Evolutionary conservation across 2,888 invertebrate genomes (phyloP).

Genomic region (Sesia bembeciformis): DNA sequence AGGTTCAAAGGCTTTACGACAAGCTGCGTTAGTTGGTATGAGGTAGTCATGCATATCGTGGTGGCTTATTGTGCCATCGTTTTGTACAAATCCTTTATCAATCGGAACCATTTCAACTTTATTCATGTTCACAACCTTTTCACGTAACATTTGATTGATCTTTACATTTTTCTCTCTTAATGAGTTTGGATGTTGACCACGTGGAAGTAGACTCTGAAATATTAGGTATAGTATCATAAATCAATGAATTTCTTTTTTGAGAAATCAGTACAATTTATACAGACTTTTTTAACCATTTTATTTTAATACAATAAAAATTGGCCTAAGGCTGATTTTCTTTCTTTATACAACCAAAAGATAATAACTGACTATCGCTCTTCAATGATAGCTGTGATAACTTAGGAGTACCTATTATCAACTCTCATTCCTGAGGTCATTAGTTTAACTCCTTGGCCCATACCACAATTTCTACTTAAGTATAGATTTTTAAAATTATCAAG

Average conservation of each 20-base stretch:
- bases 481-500: no score
- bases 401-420: no score
- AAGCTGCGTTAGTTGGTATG: conserved; percentile 89
- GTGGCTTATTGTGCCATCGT: conserved; percentile 87
- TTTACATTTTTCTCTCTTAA: conserved; percentile 83
- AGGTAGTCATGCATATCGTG: conserved; percentile 95
- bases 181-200: conserved; percentile 89
- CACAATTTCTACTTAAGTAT: no score
- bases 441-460: no score
- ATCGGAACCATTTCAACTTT: conserved; percentile 86
- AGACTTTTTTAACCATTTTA: no score
- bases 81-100: conserved; percentile 85
- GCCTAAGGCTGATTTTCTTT: no score
- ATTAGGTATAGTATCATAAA: not conserved
- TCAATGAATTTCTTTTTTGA: not conserved
- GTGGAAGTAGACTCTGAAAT: conserved; percentile 87
- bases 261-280: no score
- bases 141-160: conserved; percentile 83
- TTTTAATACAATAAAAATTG: no score
- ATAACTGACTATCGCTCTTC: no score
- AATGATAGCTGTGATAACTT: no score
- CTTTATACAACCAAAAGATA: no score
- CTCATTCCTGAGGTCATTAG: no score
- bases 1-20: conserved; percentile 89
- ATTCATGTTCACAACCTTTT: conserved; percentile 76